Conservation (phyloP, 1,140 invertebrate genomes). For the Zaprionus capensis region DNA sequence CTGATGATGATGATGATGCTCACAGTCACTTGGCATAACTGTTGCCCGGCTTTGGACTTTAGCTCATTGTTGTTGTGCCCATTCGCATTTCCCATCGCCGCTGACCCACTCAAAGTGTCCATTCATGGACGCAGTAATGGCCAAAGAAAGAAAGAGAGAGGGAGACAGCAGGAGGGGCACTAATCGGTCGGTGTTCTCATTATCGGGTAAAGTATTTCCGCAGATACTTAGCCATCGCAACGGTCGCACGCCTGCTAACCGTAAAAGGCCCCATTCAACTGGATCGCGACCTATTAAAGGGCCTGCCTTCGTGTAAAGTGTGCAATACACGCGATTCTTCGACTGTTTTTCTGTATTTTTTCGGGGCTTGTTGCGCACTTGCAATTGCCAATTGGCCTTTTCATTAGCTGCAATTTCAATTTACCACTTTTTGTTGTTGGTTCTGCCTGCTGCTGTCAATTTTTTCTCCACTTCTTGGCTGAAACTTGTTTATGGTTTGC, state of each 20-base stretch:
- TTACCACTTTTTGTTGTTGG: constrained; percentile 29
- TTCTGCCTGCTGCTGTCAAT: constrained; percentile 23
- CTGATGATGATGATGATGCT: constrained; percentile 34
- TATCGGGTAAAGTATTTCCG: constrained; percentile 48
- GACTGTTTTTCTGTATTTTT: neutral
- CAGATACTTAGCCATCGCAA: constrained; percentile 40
- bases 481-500: constrained; percentile 61
- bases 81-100: constrained; percentile 48
- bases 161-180: neutral
- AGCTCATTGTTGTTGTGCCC: constrained; percentile 38
- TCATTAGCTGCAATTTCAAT: constrained; percentile 58
- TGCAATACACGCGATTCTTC: constrained; percentile 2
- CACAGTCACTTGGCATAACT: constrained; percentile 29
- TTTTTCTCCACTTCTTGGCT: constrained; percentile 27
- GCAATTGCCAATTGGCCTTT: constrained; percentile 61
- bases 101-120: constrained; percentile 54
- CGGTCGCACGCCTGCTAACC: constrained; percentile 38
- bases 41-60: constrained; percentile 43
- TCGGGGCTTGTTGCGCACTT: constrained; percentile 35
- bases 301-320: constrained; percentile 2
- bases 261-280: constrained; percentile 48
- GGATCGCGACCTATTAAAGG: constrained; percentile 38
- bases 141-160: neutral
- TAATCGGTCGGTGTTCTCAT: constrained; percentile 55
- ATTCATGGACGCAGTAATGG: constrained; percentile 38